Evolutionary conservation across 2,113 vertebrate species (phyloP).

Genomic region (Ceuthmochares aereus): DNA sequence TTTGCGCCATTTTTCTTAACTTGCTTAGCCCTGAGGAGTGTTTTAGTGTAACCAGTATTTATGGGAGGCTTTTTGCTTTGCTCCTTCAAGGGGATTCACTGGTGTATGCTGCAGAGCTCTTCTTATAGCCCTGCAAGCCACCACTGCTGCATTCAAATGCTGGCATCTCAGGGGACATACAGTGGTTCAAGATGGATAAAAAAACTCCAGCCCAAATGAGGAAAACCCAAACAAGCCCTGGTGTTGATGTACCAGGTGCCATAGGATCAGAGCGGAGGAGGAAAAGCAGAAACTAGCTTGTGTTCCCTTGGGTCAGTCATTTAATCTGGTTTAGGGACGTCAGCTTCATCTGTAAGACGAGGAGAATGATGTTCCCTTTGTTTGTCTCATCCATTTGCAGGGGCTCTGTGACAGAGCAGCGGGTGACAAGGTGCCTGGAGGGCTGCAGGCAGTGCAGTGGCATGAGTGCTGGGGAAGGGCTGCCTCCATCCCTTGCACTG

Average conservation of each 20-base stretch:
- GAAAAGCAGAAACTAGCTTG: not conserved
- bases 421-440: not conserved
- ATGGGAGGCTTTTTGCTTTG: not conserved
- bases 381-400: not conserved
- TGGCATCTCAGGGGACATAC: fast-evolving
- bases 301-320: not conserved
- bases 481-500: not conserved
- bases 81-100: not conserved
- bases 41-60: not conserved
- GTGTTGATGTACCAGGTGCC: not conserved
- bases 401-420: fast-evolving
- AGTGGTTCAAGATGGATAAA: not conserved
- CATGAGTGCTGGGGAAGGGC: not conserved
- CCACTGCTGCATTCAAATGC: fast-evolving
- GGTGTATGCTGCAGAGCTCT: fast-evolving
- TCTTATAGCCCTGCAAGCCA: not conserved
- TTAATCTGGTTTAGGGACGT: not conserved
- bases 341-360: not conserved
- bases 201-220: not conserved
- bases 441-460: not conserved
- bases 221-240: not conserved
- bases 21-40: not conserved
- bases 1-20: not conserved
- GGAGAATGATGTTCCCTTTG: not conserved
- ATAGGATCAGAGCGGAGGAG: not conserved